Evolutionary conservation across 2,797 vertebrate genomes (phyloP).

Genomic region (Manis crassicaudata): DNA sequence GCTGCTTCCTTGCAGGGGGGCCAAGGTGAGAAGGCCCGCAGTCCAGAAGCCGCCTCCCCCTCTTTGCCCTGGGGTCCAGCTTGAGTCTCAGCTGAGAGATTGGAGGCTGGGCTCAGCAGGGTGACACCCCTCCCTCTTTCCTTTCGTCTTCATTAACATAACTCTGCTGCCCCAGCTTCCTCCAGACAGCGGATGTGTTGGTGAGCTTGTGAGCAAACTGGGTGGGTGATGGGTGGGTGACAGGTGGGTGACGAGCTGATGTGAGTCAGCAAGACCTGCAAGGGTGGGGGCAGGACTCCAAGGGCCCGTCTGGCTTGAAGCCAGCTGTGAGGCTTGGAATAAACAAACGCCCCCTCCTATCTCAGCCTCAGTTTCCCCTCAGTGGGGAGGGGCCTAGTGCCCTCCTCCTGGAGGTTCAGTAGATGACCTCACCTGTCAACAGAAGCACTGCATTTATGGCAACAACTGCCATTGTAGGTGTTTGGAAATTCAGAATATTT

Average conservation of each 20-base stretch:
- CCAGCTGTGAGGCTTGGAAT: neutral
- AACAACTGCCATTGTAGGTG: fast-evolving
- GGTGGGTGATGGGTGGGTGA: neutral
- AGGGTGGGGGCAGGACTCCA: neutral
- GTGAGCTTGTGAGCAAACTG: neutral
- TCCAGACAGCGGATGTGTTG: neutral
- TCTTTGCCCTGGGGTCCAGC: neutral
- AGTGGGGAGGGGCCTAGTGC: neutral
- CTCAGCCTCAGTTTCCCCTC: neutral
- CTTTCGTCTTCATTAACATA: neutral
- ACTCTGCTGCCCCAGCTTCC: neutral
- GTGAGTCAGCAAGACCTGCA: neutral
- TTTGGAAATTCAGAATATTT: neutral
- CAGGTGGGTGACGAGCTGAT: neutral
- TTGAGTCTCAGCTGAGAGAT: fast-evolving
- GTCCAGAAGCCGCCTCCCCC: neutral
- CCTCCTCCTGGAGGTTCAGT: neutral
- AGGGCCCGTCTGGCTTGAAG: neutral
- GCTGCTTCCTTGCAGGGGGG: neutral
- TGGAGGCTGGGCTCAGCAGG: fast-evolving
- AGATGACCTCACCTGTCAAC: fast-evolving
- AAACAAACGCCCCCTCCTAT: neutral
- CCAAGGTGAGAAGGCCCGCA: neutral
- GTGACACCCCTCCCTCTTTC: neutral
- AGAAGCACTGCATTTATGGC: neutral